Conservation (phyloP, 2,888 invertebrate species). For the Lasioglossum oenotherae region DNA sequence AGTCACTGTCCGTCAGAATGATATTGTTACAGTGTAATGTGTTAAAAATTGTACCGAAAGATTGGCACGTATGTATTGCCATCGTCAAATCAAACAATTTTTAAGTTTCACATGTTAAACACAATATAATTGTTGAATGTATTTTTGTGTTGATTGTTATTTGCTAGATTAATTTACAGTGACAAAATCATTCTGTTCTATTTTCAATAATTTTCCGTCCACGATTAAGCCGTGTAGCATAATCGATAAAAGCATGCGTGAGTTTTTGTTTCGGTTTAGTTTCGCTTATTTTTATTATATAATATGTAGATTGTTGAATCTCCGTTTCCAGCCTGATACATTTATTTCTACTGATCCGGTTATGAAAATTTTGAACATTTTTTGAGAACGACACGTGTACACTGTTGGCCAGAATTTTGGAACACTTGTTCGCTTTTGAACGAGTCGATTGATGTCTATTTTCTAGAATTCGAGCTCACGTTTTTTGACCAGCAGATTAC, state of each 20-base stretch:
- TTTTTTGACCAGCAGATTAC: not conserved
- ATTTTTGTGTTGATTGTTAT: not conserved
- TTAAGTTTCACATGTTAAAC: not conserved
- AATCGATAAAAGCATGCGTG: not conserved
- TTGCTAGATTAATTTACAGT: not conserved
- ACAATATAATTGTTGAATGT: not conserved
- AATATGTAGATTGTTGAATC: not conserved
- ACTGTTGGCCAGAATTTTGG: not conserved
- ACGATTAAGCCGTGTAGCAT: not conserved
- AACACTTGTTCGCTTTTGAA: not conserved
- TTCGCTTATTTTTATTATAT: not conserved
- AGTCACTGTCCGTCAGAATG: not conserved
- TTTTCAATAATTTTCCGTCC: not conserved
- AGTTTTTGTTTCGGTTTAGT: not conserved
- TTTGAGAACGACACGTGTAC: not conserved
- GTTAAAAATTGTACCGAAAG: not conserved
- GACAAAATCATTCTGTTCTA: not conserved
- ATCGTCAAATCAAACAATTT: not conserved
- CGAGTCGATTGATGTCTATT: not conserved
- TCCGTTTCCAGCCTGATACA: not conserved
- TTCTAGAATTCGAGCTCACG: not conserved
- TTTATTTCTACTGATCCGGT: not conserved
- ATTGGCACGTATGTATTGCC: not conserved
- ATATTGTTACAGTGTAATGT: not conserved
- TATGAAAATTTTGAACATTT: not conserved